Percentiles rank a stretch among this genome's conserved stretches.
phyloP scores from a whole-genome alignment of 2,888 invertebrate species.

The Idaea dimidiata region DNA sequence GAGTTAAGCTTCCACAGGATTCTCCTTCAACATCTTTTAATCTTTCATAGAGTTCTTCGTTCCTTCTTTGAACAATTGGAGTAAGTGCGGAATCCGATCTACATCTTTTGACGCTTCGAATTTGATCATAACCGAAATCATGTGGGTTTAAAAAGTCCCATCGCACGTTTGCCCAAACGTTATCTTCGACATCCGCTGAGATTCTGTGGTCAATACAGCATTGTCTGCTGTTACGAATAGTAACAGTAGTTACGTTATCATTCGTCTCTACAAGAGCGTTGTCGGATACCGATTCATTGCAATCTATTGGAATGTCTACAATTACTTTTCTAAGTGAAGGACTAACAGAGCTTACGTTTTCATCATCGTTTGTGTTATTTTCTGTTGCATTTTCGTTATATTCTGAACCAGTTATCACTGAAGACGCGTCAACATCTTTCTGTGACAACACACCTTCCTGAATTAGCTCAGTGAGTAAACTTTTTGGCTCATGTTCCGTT shows the following conservation, averaged over 20 bases:
- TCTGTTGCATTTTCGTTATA: slow-evolving; percentile 50
- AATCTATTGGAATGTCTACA: slow-evolving; percentile 67
- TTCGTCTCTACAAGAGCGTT: slow-evolving; percentile 58
- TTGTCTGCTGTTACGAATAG: slow-evolving; percentile 62
- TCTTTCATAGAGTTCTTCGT: slow-evolving; percentile 71
- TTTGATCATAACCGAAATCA: slow-evolving; percentile 73
- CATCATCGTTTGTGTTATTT: slow-evolving; percentile 58
- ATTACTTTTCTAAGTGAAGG: slow-evolving; percentile 62
- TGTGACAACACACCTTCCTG: slow-evolving; percentile 72
- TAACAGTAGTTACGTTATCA: slow-evolving; percentile 68
- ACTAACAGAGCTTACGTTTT: slow-evolving; percentile 56
- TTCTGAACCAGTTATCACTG: slow-evolving; percentile 60
- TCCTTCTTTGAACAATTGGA: slow-evolving; percentile 57
- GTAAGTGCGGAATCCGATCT: slow-evolving; percentile 73
- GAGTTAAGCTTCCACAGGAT: slow-evolving; percentile 73
- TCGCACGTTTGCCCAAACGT: slow-evolving; percentile 73
- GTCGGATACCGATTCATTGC: slow-evolving; percentile 58
- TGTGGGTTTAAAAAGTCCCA: slow-evolving; percentile 74
- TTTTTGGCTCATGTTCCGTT: slow-evolving; percentile 57
- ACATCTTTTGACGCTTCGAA: slow-evolving; percentile 68
- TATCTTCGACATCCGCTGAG: slow-evolving; percentile 69
- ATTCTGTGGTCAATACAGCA: slow-evolving; percentile 74
- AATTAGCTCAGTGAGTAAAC: slow-evolving; percentile 68
- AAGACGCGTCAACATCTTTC: slow-evolving; percentile 69
- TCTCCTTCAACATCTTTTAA: slow-evolving; percentile 61